Base-by-base conservation (phyloP, 2,888 invertebrate genomes). In the Colostygia pectinataria region DNA sequence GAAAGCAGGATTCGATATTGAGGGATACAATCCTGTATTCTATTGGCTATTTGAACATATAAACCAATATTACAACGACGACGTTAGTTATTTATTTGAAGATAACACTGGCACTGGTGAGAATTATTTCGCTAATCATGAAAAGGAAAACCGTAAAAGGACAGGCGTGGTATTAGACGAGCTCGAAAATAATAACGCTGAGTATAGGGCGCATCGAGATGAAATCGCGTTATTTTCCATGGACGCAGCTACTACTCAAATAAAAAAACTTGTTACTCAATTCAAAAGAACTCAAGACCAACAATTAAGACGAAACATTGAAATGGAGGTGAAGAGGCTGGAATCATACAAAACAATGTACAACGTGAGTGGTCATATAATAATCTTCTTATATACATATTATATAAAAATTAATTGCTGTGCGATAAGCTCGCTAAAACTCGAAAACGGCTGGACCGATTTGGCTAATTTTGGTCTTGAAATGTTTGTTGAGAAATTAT, bases 11-110 rank as follows among this genome's bases (percentile, higher is more conserved):
- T 38, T 34, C 2, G 4, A 52, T 12, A n/a, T n/a, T n/a, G 25
- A 38, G 12, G n/a, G 27, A 4, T 4, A 49, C 20, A 74, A 77
- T 50, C 70, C 71, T 0, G 61, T 85, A 46, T 53, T 48, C 13
- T 46, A 62, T 36, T 85, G 85, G 85, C 67, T 85, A 32, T 81
- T 84, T 62, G 77, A 79, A 53, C 34, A 68, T 24, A 32, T 15
- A 24, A 32, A 13, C 12, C 28, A 63, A 10, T 68, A 65, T 48
- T 8, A 34, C 18, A 43, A 43, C 38, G 34, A 43, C 38, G 34
- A 63, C 41, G 47, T 67, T 42, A 25, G 54, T 8, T 25, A 60
- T 24, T 57, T 61, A 47, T 4, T 66, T 7, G 20, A 45, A 7
- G 61, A 66, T 51, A 60, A 63, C 25, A 41, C 51, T 8, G 25